These are phyloP conservation scores for Hydrolagus colliei DNA, from an alignment of 2,797 vertebrate species.

Conservation along the genomic window DNA sequence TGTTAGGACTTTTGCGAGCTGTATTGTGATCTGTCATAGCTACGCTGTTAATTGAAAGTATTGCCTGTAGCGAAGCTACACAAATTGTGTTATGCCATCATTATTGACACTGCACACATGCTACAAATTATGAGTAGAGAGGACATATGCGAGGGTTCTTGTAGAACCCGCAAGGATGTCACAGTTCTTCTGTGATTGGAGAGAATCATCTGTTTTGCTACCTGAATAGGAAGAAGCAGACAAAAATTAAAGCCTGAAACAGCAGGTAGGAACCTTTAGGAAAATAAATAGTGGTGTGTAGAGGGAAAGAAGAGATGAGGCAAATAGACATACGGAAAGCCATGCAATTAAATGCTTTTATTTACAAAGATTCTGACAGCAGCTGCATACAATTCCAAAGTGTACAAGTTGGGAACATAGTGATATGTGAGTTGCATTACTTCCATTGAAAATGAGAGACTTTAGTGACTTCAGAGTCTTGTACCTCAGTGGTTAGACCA, in stretches of 20 bases:
- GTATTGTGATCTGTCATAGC: neutral
- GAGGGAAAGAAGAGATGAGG: neutral
- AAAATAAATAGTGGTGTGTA: neutral
- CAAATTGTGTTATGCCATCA: neutral
- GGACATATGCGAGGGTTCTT: neutral
- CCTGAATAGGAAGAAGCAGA: neutral
- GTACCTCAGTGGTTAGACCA: no score
- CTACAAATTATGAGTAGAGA: neutral
- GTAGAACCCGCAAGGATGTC: neutral
- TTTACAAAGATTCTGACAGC: neutral
- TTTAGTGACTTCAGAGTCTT: no score
- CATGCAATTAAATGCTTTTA: neutral
- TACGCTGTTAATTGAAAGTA: conserved; percentile 15
- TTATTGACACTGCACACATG: neutral
- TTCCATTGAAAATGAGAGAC: no score
- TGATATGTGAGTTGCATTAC: no score
- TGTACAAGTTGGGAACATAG: neutral
- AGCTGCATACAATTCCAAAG: neutral
- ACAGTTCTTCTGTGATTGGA: neutral
- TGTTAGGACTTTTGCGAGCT: neutral
- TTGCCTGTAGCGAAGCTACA: conserved; percentile 10
- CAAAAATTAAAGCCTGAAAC: neutral
- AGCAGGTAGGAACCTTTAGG: neutral
- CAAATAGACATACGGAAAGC: neutral
- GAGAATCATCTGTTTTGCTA: neutral